Conservation (phyloP, 2,113 vertebrate species). For the Neolamprologus longior region DNA sequence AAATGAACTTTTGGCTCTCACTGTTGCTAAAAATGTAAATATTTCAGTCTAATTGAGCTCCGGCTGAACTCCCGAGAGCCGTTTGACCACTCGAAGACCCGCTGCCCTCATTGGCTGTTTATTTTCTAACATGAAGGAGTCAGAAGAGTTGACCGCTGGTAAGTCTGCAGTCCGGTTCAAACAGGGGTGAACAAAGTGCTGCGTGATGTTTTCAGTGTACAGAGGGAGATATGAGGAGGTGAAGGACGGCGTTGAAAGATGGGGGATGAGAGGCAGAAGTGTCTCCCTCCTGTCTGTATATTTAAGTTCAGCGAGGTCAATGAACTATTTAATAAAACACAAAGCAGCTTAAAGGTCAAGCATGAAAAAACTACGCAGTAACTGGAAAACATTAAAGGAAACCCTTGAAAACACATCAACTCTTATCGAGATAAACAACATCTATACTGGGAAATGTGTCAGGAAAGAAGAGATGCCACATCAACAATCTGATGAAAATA, state of each 20-base stretch:
- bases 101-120: not conserved
- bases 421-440: fast-evolving
- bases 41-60: not conserved
- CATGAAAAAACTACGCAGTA: not conserved
- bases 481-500: not conserved
- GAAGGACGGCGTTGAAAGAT: not conserved
- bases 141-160: not conserved
- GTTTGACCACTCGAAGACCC: not conserved
- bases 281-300: not conserved
- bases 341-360: not conserved
- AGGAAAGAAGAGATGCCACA: not conserved
- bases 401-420: not conserved
- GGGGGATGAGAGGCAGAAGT: not conserved
- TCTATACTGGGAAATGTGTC: not conserved
- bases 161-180: not conserved
- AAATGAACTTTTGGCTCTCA: not conserved
- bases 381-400: not conserved
- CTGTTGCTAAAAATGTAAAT: not conserved
- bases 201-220: not conserved
- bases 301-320: not conserved
- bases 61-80: not conserved
- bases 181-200: not conserved
- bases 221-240: not conserved
- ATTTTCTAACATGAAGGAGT: not conserved
- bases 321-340: not conserved